phyloP scores from a whole-genome alignment of 2,113 vertebrate species.

The Mesoclemmys tuberculata region DNA sequence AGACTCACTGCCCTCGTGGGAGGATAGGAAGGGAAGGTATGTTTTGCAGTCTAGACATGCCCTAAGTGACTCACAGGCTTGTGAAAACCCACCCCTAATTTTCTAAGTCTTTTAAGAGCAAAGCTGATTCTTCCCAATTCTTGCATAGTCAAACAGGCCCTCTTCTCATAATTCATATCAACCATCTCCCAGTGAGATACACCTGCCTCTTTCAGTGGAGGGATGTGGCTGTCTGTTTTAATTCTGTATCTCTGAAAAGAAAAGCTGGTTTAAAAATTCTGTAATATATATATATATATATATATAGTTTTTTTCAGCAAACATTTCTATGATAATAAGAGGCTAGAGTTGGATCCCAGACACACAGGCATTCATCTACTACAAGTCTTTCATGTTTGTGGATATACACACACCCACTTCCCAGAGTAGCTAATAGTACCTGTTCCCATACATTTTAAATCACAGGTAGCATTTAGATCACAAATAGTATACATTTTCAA shows the following conservation, averaged over 20 bases:
- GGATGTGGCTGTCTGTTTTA: background rate
- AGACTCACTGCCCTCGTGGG: no score
- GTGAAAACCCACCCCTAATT: background rate
- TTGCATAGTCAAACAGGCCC: background rate
- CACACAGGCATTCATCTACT: accelerated
- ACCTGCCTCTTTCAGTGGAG: background rate
- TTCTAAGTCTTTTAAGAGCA: background rate
- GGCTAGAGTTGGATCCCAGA: background rate
- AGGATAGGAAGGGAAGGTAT: no score
- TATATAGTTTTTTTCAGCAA: background rate
- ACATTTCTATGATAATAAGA: background rate
- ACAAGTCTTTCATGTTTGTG: background rate
- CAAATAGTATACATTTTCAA: background rate
- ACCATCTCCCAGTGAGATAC: constrained; percentile 8
- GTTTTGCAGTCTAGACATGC: no score
- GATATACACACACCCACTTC: background rate
- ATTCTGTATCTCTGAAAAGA: background rate
- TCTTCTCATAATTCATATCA: background rate
- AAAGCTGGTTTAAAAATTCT: background rate
- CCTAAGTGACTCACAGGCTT: background rate
- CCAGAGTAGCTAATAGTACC: accelerated
- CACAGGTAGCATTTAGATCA: background rate
- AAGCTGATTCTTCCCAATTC: background rate
- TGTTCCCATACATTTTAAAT: background rate
- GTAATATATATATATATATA: constrained; percentile 16